A percentile compares a stretch with the other conserved stretches of the same genome.
Evolutionary conservation across 2,797 vertebrate genomes (phyloP).

Genomic region (Poecile montanus): DNA sequence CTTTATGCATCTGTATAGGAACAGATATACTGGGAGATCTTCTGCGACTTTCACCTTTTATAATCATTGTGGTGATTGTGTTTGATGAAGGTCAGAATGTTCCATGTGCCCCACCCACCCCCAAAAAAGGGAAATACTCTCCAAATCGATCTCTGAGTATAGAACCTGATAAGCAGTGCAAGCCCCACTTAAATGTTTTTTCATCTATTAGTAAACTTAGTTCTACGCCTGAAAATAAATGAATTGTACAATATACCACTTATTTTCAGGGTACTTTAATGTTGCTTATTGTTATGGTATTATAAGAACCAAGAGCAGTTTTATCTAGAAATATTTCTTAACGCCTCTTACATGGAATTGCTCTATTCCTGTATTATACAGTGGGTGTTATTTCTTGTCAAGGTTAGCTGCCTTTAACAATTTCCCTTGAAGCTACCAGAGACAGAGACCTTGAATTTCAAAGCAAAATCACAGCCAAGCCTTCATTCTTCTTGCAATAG

Average conservation of each 20-base stretch:
- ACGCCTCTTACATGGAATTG: neutral
- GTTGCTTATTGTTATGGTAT: neutral
- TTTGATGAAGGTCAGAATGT: neutral
- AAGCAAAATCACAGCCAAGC: neutral
- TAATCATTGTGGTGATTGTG: neutral
- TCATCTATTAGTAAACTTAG: neutral
- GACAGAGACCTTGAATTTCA: neutral
- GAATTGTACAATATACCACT: neutral
- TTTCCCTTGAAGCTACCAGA: neutral
- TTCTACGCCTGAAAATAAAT: neutral
- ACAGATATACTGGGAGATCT: neutral
- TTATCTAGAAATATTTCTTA: neutral
- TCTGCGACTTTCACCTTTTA: neutral
- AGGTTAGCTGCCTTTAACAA: neutral
- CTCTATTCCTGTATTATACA: neutral
- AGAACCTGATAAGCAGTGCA: neutral
- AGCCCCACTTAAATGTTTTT: neutral
- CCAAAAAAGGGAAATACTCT: neutral
- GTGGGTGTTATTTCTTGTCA: neutral
- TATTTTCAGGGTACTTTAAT: neutral
- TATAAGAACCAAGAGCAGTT: neutral
- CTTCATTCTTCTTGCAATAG: neutral
- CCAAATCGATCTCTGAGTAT: neutral
- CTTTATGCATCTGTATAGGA: neutral
- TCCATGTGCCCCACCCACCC: fast-evolving